These are phyloP conservation scores for Empidonax traillii DNA, from an alignment of 2,113 vertebrate species.

Conservation along the genomic window DNA sequence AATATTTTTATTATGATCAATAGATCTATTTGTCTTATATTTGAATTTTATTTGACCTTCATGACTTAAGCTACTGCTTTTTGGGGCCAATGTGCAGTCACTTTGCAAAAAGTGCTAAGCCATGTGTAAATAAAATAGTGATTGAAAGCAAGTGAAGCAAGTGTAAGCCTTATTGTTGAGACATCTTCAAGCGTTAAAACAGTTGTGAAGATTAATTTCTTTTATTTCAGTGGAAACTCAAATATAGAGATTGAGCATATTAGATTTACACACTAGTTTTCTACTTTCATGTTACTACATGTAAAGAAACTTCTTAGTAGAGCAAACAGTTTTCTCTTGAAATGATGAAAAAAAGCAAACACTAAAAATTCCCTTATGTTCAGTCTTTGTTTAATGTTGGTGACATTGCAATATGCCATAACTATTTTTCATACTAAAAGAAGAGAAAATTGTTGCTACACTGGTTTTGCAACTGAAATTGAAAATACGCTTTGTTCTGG, in stretches of 20 bases:
- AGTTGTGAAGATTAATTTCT: background rate
- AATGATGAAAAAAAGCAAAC: background rate
- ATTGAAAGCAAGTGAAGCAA: background rate
- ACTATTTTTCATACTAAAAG: constrained; percentile 51
- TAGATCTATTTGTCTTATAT: background rate
- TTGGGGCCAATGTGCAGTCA: rapidly evolving
- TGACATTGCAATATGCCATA: background rate
- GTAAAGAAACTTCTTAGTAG: background rate
- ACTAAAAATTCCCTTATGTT: background rate
- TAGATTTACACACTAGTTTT: background rate
- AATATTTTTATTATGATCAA: background rate
- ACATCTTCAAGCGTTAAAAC: background rate
- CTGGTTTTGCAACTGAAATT: constrained; percentile 49
- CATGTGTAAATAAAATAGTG: background rate
- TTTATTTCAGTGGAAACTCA: background rate
- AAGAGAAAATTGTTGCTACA: constrained; percentile 24
- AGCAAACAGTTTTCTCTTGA: background rate
- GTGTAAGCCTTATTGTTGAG: background rate
- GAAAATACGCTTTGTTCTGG: constrained; percentile 62
- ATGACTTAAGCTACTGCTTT: background rate
- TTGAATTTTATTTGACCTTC: background rate
- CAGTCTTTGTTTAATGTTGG: background rate
- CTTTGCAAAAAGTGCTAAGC: background rate
- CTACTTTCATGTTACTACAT: background rate
- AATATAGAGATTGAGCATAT: background rate